phyloP scores from a whole-genome alignment of 2,888 invertebrate species.

The Notodonta dromedarius region DNA sequence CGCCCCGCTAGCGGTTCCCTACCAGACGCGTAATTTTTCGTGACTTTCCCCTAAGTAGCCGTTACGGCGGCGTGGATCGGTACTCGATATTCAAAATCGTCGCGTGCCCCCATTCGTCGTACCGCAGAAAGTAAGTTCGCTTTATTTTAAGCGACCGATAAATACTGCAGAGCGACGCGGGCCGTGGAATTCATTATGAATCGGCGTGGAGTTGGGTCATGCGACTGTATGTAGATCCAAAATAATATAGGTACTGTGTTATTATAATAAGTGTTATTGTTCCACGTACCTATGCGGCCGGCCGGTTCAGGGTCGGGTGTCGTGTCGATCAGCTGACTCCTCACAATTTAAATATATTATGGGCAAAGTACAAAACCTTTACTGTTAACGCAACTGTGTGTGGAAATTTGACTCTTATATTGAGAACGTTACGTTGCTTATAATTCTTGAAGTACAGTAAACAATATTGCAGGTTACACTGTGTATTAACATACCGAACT shows the following conservation, averaged over 20 bases:
- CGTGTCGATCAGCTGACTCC: conserved; percentile 63
- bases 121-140: conserved; percentile 48
- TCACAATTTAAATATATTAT: conserved; percentile 25
- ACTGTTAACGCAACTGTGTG: conserved; percentile 5
- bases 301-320: conserved; percentile 63
- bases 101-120: conserved; percentile 46
- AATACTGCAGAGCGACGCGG: conserved; percentile 29
- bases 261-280: conserved; percentile 63
- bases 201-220: conserved; percentile 24
- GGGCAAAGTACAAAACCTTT: conserved; percentile 14
- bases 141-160: conserved; percentile 41
- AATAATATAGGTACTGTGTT: conserved; percentile 38
- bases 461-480: too few relatives aligned
- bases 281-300: conserved; percentile 56
- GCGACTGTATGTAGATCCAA: conserved; percentile 30
- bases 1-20: conserved; percentile 58
- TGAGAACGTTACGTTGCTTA: neutral
- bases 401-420: conserved; percentile 1
- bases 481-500: too few relatives aligned
- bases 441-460: too few relatives aligned
- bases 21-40: conserved; percentile 73
- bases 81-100: conserved; percentile 59
- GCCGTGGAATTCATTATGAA: conserved; percentile 28
- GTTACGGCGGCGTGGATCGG: conserved; percentile 57
- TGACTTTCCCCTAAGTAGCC: conserved; percentile 70